A percentile compares a stretch with the other conserved stretches of the same genome.
phyloP scores from a whole-genome alignment of 1,140 invertebrate species.

The Ostrea denselamellosa region DNA sequence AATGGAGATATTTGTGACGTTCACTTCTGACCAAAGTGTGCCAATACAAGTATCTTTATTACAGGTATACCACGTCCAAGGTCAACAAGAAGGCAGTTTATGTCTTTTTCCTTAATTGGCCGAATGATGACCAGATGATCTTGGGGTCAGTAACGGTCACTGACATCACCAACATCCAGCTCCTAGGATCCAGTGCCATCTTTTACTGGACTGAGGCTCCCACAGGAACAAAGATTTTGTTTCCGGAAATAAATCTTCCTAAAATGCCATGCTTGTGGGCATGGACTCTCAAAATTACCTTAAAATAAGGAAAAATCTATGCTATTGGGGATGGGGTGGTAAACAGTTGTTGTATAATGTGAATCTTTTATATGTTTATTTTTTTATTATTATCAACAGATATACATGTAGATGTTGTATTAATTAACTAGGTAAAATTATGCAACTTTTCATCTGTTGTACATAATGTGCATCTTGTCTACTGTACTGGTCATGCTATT shows the following conservation, averaged over 20 bases:
- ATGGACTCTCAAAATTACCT: conserved; percentile 23
- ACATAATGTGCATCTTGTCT: no score
- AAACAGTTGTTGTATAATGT: no score
- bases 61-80: conserved; percentile 16
- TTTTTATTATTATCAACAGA: no score
- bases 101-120: conserved; percentile 3
- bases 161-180: not conserved
- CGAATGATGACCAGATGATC: not conserved
- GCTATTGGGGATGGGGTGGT: not conserved
- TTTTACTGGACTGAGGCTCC: not conserved
- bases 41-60: not conserved
- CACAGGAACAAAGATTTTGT: not conserved
- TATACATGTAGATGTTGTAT: no score
- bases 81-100: not conserved
- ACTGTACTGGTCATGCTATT: no score
- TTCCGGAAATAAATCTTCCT: not conserved
- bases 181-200: not conserved
- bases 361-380: no score
- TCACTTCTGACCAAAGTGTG: no score
- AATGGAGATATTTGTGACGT: no score
- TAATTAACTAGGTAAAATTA: no score
- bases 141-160: not conserved
- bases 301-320: not conserved
- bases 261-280: conserved; percentile 11
- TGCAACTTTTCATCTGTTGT: no score